A percentile compares a stretch with the other conserved stretches of the same genome.
Evolutionary conservation across 2,888 invertebrate species (phyloP).

Genomic region (Cremastobaeus sp.): DNA sequence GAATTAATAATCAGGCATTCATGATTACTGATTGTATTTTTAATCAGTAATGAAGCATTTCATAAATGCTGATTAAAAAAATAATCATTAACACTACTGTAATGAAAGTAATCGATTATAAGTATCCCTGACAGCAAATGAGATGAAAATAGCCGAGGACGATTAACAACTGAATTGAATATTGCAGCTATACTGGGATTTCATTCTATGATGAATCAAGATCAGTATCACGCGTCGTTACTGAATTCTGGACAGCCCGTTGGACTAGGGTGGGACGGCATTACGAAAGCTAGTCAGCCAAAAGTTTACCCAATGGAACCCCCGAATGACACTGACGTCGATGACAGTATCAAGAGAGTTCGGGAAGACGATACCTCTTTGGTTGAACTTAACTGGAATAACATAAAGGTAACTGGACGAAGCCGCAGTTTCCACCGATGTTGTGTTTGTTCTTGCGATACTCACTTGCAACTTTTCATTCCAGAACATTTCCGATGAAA

Average conservation of each 20-base stretch:
- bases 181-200: conserved; percentile 96
- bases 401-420: conserved; percentile 90
- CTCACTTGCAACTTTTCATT: conserved; percentile 69
- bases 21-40: too few species aligned
- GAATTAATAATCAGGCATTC: too few species aligned
- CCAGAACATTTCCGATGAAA: conserved; percentile 97
- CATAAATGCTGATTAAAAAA: too few species aligned
- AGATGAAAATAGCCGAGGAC: too few species aligned
- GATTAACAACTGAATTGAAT: conserved; percentile 2
- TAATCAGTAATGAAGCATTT: too few species aligned
- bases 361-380: conserved; percentile 92
- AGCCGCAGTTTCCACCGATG: neutral
- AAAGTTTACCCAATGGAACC: conserved; percentile 96
- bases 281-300: conserved; percentile 94
- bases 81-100: too few species aligned
- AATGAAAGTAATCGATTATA: too few species aligned
- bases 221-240: conserved; percentile 98
- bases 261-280: conserved; percentile 95
- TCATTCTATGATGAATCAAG: conserved; percentile 99
- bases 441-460: too few species aligned
- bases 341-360: conserved; percentile 93
- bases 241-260: conserved; percentile 94
- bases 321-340: conserved; percentile 97
- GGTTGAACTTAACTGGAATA: conserved; percentile 98
- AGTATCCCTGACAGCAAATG: too few species aligned